Conservation (phyloP, 2,888 invertebrate genomes). For the Aphodius granarius region DNA sequence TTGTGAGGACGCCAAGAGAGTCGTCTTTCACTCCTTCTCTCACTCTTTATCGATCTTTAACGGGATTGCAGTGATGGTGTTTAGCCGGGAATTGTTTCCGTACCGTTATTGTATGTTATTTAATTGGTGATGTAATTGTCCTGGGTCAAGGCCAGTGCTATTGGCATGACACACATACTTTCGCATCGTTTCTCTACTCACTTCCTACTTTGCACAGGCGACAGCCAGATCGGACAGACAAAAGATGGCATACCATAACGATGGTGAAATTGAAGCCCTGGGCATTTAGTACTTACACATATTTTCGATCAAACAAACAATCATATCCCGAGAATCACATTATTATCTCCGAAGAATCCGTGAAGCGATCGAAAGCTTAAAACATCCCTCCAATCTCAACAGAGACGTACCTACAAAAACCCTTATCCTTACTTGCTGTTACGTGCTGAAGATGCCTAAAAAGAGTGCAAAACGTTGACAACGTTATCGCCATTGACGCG, state of each 20-base stretch:
- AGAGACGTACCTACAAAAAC: no score
- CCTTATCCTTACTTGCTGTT: no score
- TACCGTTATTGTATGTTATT: neutral
- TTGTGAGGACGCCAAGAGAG: neutral
- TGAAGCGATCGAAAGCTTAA: no score
- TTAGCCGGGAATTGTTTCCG: neutral
- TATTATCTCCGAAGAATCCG: no score
- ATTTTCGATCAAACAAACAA: no score
- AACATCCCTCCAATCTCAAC: no score
- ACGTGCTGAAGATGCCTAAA: no score
- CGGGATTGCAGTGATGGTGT: neutral
- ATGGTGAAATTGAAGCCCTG: neutral
- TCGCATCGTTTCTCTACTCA: neutral
- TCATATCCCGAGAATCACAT: no score
- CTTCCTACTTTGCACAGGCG: neutral
- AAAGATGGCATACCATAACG: neutral
- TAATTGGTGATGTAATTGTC: neutral
- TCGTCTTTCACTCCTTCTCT: neutral
- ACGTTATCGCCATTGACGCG: no score
- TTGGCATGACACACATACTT: neutral
- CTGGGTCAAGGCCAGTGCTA: neutral
- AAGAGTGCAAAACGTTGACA: no score
- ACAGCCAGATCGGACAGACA: neutral
- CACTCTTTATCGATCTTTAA: neutral
- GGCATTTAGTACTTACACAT: no score